A percentile compares a stretch with the other conserved stretches of the same genome.
Evolutionary conservation across 2,888 invertebrate genomes (phyloP).

Genomic region (Standfussiana lucernea): DNA sequence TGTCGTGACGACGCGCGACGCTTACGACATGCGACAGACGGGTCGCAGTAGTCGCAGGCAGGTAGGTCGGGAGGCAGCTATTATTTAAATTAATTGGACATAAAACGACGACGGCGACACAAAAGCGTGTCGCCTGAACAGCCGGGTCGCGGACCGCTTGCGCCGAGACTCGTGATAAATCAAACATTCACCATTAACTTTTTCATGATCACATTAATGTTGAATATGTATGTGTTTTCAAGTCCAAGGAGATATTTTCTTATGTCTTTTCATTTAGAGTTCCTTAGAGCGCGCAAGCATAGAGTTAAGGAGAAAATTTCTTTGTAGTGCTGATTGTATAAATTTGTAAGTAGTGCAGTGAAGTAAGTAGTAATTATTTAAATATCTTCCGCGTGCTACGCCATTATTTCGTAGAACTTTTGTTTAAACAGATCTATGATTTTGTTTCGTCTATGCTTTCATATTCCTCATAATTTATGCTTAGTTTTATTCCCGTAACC

Average conservation of each 20-base stretch:
- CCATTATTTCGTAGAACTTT: conserved; percentile 26
- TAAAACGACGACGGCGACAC: conserved; percentile 84
- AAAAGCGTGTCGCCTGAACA: conserved; percentile 82
- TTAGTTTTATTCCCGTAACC: background rate
- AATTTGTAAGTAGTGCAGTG: conserved; percentile 21
- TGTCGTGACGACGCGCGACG: conserved; percentile 61
- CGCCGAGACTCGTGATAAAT: conserved; percentile 70
- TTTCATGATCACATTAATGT: conserved; percentile 66
- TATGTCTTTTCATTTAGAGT: conserved; percentile 38
- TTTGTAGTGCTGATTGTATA: conserved; percentile 14
- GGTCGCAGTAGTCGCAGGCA: conserved; percentile 82
- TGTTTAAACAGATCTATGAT: background rate
- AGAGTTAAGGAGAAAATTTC: conserved; percentile 22
- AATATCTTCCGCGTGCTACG: conserved; percentile 14
- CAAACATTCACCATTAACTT: conserved; percentile 73
- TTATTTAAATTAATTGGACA: conserved; percentile 90
- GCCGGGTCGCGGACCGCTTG: conserved; percentile 74
- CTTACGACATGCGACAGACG: conserved; percentile 73
- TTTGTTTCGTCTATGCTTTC: background rate
- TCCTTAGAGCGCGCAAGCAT: conserved; percentile 5
- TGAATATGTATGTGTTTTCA: conserved; percentile 60
- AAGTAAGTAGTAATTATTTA: conserved; percentile 27
- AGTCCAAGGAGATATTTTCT: conserved; percentile 52
- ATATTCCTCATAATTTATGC: background rate
- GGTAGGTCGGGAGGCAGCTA: conserved; percentile 86